phyloP scores from a whole-genome alignment of 2,797 vertebrate species.

The Balearica regulorum region DNA sequence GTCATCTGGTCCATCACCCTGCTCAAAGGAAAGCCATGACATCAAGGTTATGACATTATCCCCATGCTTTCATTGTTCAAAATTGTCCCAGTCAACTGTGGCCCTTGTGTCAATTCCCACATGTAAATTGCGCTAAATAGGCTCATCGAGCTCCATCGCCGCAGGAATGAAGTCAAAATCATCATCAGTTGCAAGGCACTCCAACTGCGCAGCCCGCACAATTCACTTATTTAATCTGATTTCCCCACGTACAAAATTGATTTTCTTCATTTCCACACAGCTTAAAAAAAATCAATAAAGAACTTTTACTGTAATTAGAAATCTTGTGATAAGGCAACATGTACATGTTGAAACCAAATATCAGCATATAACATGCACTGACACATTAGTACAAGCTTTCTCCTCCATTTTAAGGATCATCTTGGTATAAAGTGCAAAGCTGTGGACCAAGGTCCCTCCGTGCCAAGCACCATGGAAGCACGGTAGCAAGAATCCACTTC shows the following conservation, averaged over 20 bases:
- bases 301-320: not conserved
- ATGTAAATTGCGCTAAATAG: not conserved
- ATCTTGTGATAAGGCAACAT: not conserved
- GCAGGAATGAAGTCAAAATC: not conserved
- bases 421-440: not conserved
- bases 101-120: not conserved
- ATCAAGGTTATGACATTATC: not conserved
- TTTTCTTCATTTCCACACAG: not conserved
- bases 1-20: not conserved
- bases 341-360: not conserved
- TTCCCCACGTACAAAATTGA: not conserved
- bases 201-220: accelerated
- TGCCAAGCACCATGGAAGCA: accelerated
- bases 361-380: not conserved
- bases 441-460: not conserved
- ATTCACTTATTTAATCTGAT: not conserved
- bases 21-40: not conserved
- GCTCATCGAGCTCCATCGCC: not conserved
- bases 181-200: not conserved
- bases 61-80: not conserved
- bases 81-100: not conserved
- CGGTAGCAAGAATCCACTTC: not conserved
- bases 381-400: not conserved
- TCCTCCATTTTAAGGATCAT: not conserved
- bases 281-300: not conserved